Conservation (phyloP, 2,888 invertebrate species). For the Cabera pusaria region DNA sequence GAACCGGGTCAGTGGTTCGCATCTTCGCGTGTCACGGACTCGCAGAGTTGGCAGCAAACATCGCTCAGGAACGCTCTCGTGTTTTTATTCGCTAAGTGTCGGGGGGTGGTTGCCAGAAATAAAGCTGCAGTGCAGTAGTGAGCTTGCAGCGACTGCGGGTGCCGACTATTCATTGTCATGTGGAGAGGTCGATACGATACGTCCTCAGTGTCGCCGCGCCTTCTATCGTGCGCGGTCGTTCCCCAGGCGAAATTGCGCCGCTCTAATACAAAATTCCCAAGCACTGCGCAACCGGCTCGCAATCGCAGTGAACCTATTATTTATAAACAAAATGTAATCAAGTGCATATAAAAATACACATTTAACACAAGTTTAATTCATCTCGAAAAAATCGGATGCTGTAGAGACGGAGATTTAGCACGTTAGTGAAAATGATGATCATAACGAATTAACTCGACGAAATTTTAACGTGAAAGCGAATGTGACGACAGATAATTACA, state of each 20-base stretch:
- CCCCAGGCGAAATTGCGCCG: slow-evolving; percentile 7
- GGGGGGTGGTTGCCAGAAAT: slow-evolving; percentile 77
- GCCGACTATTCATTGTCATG: slow-evolving; percentile 68
- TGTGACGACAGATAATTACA: slow-evolving; percentile 44
- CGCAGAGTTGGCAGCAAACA: slow-evolving; percentile 41
- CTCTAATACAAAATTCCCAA: slow-evolving; percentile 31
- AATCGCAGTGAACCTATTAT: slow-evolving; percentile 54
- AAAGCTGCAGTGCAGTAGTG: slow-evolving; percentile 80
- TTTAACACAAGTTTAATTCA: slow-evolving; percentile 42
- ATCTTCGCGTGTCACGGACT: slow-evolving; percentile 42
- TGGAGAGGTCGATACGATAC: slow-evolving; percentile 67
- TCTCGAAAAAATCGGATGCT: slow-evolving; percentile 18
- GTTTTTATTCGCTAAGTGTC: slow-evolving; percentile 45
- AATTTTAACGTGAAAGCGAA: slow-evolving; percentile 47
- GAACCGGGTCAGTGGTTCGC: slow-evolving; percentile 52
- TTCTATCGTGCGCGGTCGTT: slow-evolving; percentile 55
- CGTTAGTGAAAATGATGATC: slow-evolving; percentile 41
- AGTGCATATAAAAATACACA: slow-evolving; percentile 35
- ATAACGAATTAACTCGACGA: slow-evolving; percentile 37
- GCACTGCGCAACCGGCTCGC: slow-evolving; percentile 46
- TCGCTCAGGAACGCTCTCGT: slow-evolving; percentile 35
- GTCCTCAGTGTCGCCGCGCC: slow-evolving; percentile 66
- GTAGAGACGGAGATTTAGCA: slow-evolving; percentile 16
- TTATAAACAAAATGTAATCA: slow-evolving; percentile 62
- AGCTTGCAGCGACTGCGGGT: slow-evolving; percentile 75